Evolutionary conservation across 1,140 invertebrate species (phyloP), one percentile per base, ranked within the genome.

Genomic region (Drosophila virilis): DNA sequence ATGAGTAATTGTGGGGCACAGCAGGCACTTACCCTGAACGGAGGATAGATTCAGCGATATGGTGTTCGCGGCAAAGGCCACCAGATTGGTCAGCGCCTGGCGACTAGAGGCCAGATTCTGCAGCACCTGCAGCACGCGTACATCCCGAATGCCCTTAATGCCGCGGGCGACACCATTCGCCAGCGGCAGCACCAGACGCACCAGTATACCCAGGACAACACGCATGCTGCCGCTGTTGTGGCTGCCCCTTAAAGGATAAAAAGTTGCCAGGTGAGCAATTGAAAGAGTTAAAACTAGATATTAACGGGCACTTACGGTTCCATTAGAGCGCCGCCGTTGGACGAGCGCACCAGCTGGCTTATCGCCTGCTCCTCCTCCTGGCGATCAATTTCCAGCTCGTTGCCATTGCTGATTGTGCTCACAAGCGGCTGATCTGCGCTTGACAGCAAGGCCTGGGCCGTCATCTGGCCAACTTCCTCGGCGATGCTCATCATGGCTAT

Each of bases 11-110:
- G 3, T 28, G 22, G 48, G 32, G 17, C 8, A 60, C 12, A 52
- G 33, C 22, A 15, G 55, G 42, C 12, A 91, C 82, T 78, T 74
- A 89, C 92, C 92, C 80, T 93, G 93, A 8, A 93, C 93, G 1
- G 93, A 93, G 10, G 93, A 93, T 37, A 94, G 74, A 35, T 93
- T 93, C 71, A 91, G 69, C 10, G 93, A 93, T 45, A 93, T 78
- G n/a, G 91, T 93, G 67, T 94, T 94, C 10, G 92, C 93, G 1
- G 93, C 77, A 70, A 93, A 93, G 12, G 93, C 93, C 22, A 93
- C 74, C 38, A 93, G 40, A 43, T 93, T 92, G 43, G 93, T 93
- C 15, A 93, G 73, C 0, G 93, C 62, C 67, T 93, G 92, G 17
- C 92, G 83, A 43, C 92, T 92, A 28, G 88, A 78, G 54, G 84